Evolutionary conservation across 2,888 invertebrate species (phyloP), one percentile per base, ranked within the genome.

Genomic region (Tipula unca): DNA sequence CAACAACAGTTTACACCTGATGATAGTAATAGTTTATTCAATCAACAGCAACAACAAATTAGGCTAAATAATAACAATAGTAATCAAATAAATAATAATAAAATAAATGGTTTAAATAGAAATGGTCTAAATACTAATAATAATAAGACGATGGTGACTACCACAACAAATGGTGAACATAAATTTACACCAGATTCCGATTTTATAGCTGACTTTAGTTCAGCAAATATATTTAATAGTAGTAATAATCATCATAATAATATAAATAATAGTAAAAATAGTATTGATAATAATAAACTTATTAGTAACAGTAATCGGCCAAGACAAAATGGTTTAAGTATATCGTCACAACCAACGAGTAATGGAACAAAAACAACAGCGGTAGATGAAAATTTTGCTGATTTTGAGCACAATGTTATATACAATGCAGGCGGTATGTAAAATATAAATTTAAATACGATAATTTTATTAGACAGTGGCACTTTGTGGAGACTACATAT

Each of bases 391-490:
- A 92, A 92, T 87, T 94, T 95, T 90, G 95, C 95, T 86, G 93
- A 95, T 90, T 95, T 95, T 89, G 95, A 95, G 88, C 94, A 94
- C 90, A 94, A 94, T 89, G 93, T 94, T 87, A 93, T 94, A 87
- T 95, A 94, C 89, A 93, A 92, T 90, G 92, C 92, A 87, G 90
- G 90, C 88, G 91, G 92, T 92, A 89, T 91, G 91, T 69, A 69
- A 69, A 69, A 20, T 3, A 10, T 10, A 10, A 69, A 69, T 10
- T n/a, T 48, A 48, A 48, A 20, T 69, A 48, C 17, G 25, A n/a
- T 25, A 10, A 69, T 25, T 69, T 69, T 25, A 25, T 69, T 69
- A 20, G 69, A 25, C 25, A 69, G 10, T 48, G 48, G n/a, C n/a
- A 69, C 25, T 20, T 48, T 48, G n/a, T n/a, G 48, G 48, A 48